Base-by-base conservation (phyloP, 2,113 vertebrate species). In the Hemiprocne comata region DNA sequence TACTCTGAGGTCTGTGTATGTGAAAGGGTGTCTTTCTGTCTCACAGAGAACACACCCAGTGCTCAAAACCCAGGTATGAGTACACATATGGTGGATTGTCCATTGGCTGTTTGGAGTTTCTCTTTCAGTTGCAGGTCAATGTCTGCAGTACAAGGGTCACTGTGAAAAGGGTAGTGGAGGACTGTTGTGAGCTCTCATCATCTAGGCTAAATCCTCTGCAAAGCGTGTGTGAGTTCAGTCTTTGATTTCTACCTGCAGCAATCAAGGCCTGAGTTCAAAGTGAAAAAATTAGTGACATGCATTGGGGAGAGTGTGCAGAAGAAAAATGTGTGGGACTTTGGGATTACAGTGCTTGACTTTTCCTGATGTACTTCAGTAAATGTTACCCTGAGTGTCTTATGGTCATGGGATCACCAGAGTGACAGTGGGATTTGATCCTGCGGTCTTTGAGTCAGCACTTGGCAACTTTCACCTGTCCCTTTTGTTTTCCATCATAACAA, bases 341-440 rank as follows among this genome's bases (percentile, higher is more conserved):
- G 34, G 4, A 23, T 44, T 73, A 28, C 18, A 85, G 17, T 9
- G 29, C 38, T 75, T 81, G 24, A 17, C 17, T 80, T 66, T 77
- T 62, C 54, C 64, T 17, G 3, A 2, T 31, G 11, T 24, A 5
- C 17, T 83, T 91, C 1, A 29, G 18, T 21, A n/a, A 55, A 16
- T 18, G 11, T 58, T 66, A 34, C 13, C 7, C 15, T 61, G 53
- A 10, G 12, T 38, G 29, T 50, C 7, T 33, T 15, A 67, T 21
- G 53, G 33, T 19, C 0, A 0, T 42, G 40, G 38, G 26, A 28
- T 69, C 58, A 44, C 8, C 17, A n/a, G 18, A 65, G 11, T 24
- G 17, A 65, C 48, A 60, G 42, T 5, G 10, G 10, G 33, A 36
- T 80, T 85, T 76, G 17, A 17, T 69, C 12, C 42, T 79, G 18